Base-by-base conservation (phyloP, 2,113 vertebrate genomes). In the Cariama cristata region DNA sequence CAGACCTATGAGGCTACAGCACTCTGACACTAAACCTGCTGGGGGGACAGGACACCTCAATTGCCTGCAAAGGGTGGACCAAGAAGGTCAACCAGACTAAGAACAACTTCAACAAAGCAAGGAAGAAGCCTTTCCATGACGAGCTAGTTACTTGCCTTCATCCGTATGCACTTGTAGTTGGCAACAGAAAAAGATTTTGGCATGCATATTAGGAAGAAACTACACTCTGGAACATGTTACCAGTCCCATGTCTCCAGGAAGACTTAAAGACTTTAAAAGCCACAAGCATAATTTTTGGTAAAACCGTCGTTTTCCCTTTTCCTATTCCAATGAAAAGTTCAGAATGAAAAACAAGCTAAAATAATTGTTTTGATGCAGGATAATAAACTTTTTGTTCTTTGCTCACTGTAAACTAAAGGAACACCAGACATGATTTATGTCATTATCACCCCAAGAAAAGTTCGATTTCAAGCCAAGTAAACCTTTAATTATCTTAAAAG, bases 31-130 rank as follows among this genome's bases (percentile, higher is more conserved):
- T 55, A 67, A 58, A 58, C 8, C 27, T 42, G 14, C 4, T 0
- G 0, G 17, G 14, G 1, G 12, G 0, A 56, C 19, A 27, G 47
- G 33, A 20, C 14, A n/a, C 21, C 42, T 58, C 2, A 8, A 42
- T 12, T 6, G 3, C 38, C 28, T 40, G 22, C 0, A 0, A 79
- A 87, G 6, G 3, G 13, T 15, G 21, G 60, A 49, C 30, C 33
- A 44, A 49, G 33, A 60, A 18, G 18, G 35, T 75, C 49, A 85
- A 14, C 13, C 62, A 86, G 44, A 20, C 16, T 56, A 62, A 79
- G n/a, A 85, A 49, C 10, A 24, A 17, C 17, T 63, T 75, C 49
- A 68, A 35, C 68, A 33, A 53, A 38, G 12, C 30, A 95, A 66
- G 56, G 49, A 60, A 76, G 75, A 86, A n/a, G 21, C 13, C 26